A percentile compares a stretch with the other conserved stretches of the same genome.
Conservation (phyloP, 2,888 invertebrate genomes). For the Thalpophila matura region DNA sequence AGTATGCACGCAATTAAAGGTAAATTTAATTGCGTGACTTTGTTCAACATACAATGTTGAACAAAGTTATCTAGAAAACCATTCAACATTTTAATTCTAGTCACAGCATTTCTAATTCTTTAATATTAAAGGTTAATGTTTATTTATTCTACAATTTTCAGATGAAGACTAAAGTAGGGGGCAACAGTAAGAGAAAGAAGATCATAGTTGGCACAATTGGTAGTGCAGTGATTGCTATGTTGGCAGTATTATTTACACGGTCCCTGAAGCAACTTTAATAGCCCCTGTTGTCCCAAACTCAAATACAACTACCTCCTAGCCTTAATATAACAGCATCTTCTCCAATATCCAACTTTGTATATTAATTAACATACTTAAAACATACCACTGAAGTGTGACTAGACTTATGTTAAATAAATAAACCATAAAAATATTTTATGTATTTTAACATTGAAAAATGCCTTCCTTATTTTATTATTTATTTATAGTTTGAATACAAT, state of each 20-base stretch:
- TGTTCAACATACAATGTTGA: too few species aligned
- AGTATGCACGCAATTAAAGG: constrained; percentile 82
- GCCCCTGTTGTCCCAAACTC: not conserved
- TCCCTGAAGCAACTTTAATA: constrained; percentile 78
- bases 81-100: too few species aligned
- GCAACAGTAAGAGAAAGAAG: constrained; percentile 76
- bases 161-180: constrained; percentile 66
- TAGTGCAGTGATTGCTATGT: constrained; percentile 75
- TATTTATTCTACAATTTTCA: constrained; percentile 60
- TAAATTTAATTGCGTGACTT: too few species aligned
- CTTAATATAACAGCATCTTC: constrained; percentile 13
- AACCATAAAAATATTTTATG: not conserved
- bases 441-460: not conserved
- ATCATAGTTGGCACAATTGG: constrained; percentile 82
- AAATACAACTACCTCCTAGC: constrained; percentile 20
- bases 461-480: not conserved
- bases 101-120: too few species aligned
- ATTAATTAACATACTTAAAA: constrained; percentile 8
- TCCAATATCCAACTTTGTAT: constrained; percentile 14
- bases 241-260: constrained; percentile 78
- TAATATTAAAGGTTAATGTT: not conserved
- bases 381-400: constrained; percentile 10
- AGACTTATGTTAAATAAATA: constrained; percentile 27
- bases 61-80: not conserved
- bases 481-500: not conserved